Conservation (phyloP, 2,797 vertebrate genomes). For the Propithecus perrieri region DNA sequence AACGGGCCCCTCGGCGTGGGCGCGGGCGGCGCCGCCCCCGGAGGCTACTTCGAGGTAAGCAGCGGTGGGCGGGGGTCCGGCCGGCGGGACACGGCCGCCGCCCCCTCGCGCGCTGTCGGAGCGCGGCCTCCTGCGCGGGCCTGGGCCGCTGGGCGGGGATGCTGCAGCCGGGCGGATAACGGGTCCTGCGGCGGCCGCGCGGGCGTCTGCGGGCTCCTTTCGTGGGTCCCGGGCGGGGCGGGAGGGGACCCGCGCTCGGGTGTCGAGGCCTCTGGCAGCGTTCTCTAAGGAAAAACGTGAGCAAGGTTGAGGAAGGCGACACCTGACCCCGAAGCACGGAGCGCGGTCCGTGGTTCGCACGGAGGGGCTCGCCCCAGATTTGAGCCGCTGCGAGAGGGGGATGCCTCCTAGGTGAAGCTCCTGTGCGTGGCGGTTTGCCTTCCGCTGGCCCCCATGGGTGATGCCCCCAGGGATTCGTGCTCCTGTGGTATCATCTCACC, state of each 20-base stretch:
- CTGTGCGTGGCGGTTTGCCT: background rate
- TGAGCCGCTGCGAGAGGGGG: background rate
- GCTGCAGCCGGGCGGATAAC: constrained; percentile 24
- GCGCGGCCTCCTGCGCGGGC: background rate
- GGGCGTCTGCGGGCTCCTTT: background rate
- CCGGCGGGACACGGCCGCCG: background rate
- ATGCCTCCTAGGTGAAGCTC: background rate
- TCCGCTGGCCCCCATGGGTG: background rate
- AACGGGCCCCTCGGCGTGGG: constrained; percentile 72
- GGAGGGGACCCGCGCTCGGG: background rate
- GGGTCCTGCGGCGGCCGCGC: constrained; percentile 1
- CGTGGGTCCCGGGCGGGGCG: background rate
- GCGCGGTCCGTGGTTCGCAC: background rate
- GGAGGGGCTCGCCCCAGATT: background rate
- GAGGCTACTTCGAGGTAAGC: constrained; percentile 78
- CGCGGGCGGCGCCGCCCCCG: constrained; percentile 72
- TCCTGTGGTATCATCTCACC: background rate
- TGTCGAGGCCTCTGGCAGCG: background rate
- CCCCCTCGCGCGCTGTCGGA: background rate
- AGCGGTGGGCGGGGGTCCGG: background rate
- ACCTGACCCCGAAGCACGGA: background rate
- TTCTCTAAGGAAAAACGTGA: background rate
- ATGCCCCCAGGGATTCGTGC: background rate
- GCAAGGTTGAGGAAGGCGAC: background rate
- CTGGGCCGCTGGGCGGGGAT: background rate